Percentiles rank a stretch among this genome's conserved stretches.
phyloP scores from a whole-genome alignment of 2,888 invertebrate genomes.

The Athalia cordata region DNA sequence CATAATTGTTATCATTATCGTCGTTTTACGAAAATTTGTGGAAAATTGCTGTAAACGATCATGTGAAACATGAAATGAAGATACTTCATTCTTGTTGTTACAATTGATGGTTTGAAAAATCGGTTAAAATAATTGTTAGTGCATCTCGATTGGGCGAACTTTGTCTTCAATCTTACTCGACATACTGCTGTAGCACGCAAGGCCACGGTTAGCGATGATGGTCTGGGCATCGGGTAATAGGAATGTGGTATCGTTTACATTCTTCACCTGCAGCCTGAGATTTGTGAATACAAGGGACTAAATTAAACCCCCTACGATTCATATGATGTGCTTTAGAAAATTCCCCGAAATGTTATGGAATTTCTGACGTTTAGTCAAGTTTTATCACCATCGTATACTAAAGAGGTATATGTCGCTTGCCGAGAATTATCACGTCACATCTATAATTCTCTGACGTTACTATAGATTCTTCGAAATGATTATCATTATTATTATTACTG shows the following conservation, averaged over 20 bases:
- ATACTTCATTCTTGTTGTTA: no score
- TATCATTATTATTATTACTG: not conserved
- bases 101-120: no score
- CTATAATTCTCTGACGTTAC: not conserved
- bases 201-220: no score
- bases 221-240: no score
- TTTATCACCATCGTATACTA: slow-evolving; percentile 16
- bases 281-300: slow-evolving; percentile 3
- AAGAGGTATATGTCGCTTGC: slow-evolving; percentile 7
- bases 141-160: no score
- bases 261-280: not conserved
- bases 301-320: not conserved
- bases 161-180: no score
- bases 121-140: no score
- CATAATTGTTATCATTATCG: no score
- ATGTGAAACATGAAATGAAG: no score
- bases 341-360: slow-evolving; percentile 5
- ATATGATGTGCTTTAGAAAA: not conserved
- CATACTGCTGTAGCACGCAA: no score
- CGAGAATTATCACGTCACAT: slow-evolving; percentile 11
- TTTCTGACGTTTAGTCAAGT: slow-evolving; percentile 21
- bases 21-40: no score
- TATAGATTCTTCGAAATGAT: slow-evolving; percentile 10
- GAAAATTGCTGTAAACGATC: no score
- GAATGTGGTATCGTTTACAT: slow-evolving; percentile 15